Evolutionary conservation across 1,140 invertebrate genomes (phyloP).

Genomic region (Platyscapa corneri): DNA sequence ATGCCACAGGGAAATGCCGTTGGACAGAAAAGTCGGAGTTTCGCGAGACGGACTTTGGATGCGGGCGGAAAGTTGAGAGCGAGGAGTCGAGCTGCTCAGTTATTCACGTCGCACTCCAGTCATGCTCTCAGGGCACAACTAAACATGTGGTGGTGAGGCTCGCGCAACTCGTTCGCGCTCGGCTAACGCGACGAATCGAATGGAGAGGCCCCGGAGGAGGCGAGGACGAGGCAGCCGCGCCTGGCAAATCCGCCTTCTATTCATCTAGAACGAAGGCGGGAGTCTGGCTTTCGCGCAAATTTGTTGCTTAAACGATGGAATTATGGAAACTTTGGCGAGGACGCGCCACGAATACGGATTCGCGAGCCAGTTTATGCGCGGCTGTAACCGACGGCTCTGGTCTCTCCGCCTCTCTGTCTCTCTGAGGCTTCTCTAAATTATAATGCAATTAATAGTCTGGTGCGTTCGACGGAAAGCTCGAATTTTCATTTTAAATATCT

Average conservation of each 20-base stretch:
- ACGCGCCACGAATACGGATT: constrained; percentile 44
- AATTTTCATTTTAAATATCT: background rate
- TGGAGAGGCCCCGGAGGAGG: background rate
- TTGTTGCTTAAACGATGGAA: constrained; percentile 54
- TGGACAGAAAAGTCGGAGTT: constrained; percentile 54
- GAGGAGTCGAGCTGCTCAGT: constrained; percentile 65
- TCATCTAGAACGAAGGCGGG: constrained; percentile 18
- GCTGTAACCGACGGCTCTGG: background rate
- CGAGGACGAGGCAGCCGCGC: background rate
- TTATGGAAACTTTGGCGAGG: constrained; percentile 51
- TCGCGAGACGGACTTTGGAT: constrained; percentile 50
- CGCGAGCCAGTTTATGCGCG: background rate
- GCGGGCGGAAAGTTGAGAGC: constrained; percentile 49
- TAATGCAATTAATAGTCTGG: constrained; percentile 31
- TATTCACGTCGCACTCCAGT: constrained; percentile 68
- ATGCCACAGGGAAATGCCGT: constrained; percentile 38
- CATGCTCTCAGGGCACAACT: constrained; percentile 61
- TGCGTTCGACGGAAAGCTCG: background rate
- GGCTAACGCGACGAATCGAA: background rate
- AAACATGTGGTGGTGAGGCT: background rate
- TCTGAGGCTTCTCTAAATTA: constrained; percentile 32
- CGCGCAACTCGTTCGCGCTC: constrained; percentile 13
- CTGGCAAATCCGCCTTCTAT: constrained; percentile 39
- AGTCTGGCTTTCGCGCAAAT: constrained; percentile 49
- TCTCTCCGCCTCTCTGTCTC: constrained; percentile 10